Evolutionary conservation across 2,113 vertebrate species (phyloP).

Genomic region (Speoplatyrhinus poulsoni): DNA sequence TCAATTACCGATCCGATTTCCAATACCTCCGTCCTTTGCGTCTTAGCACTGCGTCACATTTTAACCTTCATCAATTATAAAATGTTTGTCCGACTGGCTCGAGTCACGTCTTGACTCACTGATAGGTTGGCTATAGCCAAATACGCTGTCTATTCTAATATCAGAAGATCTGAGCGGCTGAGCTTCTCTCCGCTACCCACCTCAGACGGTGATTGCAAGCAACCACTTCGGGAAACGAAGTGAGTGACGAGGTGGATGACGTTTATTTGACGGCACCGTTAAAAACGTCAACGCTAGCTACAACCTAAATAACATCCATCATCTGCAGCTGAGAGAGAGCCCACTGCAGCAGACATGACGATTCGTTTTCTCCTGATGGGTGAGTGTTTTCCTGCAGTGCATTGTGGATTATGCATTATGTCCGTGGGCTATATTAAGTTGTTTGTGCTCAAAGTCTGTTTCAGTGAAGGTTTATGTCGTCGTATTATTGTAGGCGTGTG

Average conservation of each 20-base stretch:
- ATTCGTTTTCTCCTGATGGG: conserved; percentile 68
- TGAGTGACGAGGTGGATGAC: conserved; percentile 18
- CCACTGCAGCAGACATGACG: conserved; percentile 80
- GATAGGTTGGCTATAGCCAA: not conserved
- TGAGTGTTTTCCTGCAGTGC: conserved; percentile 27
- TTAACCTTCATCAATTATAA: too few species aligned
- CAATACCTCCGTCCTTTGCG: too few species aligned
- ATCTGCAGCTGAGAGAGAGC: conserved; percentile 54
- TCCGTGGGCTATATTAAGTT: not conserved
- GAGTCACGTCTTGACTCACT: not conserved
- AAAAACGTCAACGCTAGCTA: conserved; percentile 17
- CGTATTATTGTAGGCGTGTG: not conserved
- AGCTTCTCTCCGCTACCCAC: not conserved
- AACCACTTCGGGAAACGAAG: not conserved
- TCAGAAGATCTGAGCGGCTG: conserved; percentile 5
- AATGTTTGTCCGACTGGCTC: too few species aligned
- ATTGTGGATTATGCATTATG: not conserved
- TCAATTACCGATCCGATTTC: too few species aligned
- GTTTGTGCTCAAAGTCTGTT: not conserved
- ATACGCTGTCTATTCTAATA: not conserved
- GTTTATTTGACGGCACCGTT: conserved; percentile 9
- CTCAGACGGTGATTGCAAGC: not conserved
- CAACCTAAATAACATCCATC: not conserved
- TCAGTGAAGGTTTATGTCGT: not conserved
- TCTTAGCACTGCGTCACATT: too few species aligned